Base-by-base conservation (phyloP, 2,797 vertebrate species). In the Smutsia temminckii region DNA sequence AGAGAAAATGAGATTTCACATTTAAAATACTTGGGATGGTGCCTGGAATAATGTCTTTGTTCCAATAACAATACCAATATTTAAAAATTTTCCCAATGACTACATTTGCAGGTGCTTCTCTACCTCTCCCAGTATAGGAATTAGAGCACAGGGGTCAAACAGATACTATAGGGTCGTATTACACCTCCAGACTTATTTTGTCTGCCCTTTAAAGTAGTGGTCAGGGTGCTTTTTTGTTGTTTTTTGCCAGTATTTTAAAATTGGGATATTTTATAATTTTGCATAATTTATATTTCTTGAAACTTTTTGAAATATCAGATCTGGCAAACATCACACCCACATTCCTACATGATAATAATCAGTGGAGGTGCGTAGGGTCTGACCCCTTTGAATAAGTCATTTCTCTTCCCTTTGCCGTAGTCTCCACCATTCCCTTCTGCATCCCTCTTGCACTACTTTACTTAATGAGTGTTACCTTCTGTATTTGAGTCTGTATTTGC, bases 11-110 rank as follows among this genome's bases (percentile, higher is more conserved):
- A 90, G 59, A 81, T 91, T 78, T 66, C 11, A 37, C 7, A 57
- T 78, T 78, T 88, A 63, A 92, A 91, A 69, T 71, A 84, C 25
- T 90, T 89, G 53, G 5, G 20, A 89, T 75, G 23, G 21, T 83
- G 18, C 16, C 49, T 79, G 37, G 64, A 88, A 59, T 46, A 40
- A 57, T 32, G 17, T 53, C 27, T 86, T 89, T 49, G 40, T n/a
- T 92, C 12, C 69, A 71, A 49, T 49, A 49, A 61, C 21, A 81
- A n/a, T 34, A 89, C 63, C 11, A 84, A 23, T 20, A 57, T 40
- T 91, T n/a, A 71, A 85, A 85, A 59, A 23, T 27, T 40, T 69
- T 46, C 3, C 25, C 55, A 46, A 29, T 37, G 37, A 66, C 25
- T 78, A 3, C 25, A 42, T 91, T 94, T 92, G n/a, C 27, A 12